Base-by-base conservation (phyloP, 1,140 invertebrate species). In the Hycleus cichorii region DNA sequence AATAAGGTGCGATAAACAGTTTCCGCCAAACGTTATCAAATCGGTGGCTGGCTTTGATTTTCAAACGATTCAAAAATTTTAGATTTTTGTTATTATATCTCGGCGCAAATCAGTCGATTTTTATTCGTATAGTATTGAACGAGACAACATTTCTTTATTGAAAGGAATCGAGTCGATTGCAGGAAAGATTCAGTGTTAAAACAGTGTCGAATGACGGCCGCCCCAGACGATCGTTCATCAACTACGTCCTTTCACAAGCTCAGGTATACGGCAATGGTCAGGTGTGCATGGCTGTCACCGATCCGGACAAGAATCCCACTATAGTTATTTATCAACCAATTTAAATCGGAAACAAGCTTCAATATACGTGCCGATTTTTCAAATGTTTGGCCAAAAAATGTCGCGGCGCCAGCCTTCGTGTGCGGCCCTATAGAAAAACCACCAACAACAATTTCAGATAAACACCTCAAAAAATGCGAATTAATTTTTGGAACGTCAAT, bases 291-390 rank as follows among this genome's bases (percentile, higher is more conserved):
- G 46, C 25, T 54, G 52, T 59, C 45, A 47, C 58, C 58, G 54
- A 32, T 48, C 45, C 49, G 51, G 46, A 54, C 42, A 42, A 47
- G 59, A 51, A 55, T 52, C 52, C 43, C 38, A 48, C 32, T 49
- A 26, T 42, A 47, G 54, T 63, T 60, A 63, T 63, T 59, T 63
- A 63, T 63, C 58, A 60, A 59, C 49, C 58, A 51, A 60, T 60
- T 60, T 63, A 63, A 60, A 63, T 63, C 61, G 53, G 52, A 57
- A 59, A 63, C 61, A 63, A 59, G 57, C 51, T 45, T 57, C 57
- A 38, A 49, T 57, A 42, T 63, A 63, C 58, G 61, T 63, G 61
- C 61, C 61, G 60, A 63, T 63, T 57, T 63, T 63, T 63, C 61
- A 59, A 63, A 63, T 61, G 59, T 44, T 60, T 57, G 57, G 47